phyloP scores from a whole-genome alignment of 2,888 invertebrate species.

The Seladonia tumulorum region DNA sequence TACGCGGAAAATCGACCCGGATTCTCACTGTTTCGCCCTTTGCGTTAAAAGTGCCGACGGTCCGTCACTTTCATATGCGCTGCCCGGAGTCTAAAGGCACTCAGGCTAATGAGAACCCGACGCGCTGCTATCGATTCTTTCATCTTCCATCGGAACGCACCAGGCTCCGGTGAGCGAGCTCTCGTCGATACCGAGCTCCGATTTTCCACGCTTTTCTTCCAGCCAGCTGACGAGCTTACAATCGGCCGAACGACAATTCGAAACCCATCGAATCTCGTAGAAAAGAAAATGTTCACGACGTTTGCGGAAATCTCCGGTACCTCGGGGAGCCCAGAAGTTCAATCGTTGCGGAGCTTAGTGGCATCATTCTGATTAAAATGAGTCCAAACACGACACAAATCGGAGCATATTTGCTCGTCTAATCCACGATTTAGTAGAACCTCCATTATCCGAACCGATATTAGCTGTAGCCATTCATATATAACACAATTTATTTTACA shows the following conservation, averaged over 20 bases:
- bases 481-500: no score
- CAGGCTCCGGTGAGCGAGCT: conserved; percentile 9
- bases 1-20: conserved; percentile 28
- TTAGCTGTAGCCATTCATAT: background rate
- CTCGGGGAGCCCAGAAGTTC: no score
- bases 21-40: conserved; percentile 31
- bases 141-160: conserved; percentile 55
- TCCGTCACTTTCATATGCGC: conserved; percentile 67
- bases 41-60: conserved; percentile 42
- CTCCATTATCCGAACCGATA: background rate
- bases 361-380: background rate
- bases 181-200: conserved; percentile 8
- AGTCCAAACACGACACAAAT: background rate
- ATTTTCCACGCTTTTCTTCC: conserved; percentile 18
- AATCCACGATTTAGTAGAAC: background rate
- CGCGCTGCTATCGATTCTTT: conserved; percentile 72
- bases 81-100: conserved; percentile 75
- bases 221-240: background rate
- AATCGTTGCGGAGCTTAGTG: no score
- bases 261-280: background rate
- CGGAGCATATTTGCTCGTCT: no score
- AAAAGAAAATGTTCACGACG: background rate
- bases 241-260: background rate
- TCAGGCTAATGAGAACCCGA: conserved; percentile 77
- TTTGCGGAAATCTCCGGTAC: no score